phyloP scores from a whole-genome alignment of 2,113 vertebrate genomes.

The Caranx ignobilis region DNA sequence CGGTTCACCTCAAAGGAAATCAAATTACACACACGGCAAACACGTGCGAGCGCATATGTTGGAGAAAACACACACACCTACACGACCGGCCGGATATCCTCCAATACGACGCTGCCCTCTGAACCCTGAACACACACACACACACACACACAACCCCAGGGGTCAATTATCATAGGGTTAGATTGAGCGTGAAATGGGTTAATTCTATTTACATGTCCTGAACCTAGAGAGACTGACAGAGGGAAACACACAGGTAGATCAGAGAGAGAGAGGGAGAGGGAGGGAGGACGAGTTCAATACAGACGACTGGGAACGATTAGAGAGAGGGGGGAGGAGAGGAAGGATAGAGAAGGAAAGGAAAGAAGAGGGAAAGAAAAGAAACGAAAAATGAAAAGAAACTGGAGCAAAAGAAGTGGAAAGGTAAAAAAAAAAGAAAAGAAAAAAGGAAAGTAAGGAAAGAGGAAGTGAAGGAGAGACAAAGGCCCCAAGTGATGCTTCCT shows the following conservation, averaged over 20 bases:
- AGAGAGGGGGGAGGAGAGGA: slow-evolving; percentile 73
- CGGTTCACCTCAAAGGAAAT: slow-evolving; percentile 49
- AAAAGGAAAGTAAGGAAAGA: not conserved
- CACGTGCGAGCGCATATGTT: slow-evolving; percentile 57
- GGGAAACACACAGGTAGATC: slow-evolving; percentile 44
- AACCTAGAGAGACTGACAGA: slow-evolving; percentile 27
- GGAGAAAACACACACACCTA: slow-evolving; percentile 52
- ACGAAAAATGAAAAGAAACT: too few relatives aligned
- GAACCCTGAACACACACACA: slow-evolving; percentile 34
- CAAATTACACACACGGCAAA: slow-evolving; percentile 54
- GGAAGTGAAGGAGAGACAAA: not conserved
- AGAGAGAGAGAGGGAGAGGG: slow-evolving; percentile 70
- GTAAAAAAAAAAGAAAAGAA: not conserved
- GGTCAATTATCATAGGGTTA: slow-evolving; percentile 65
- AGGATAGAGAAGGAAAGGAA: not conserved
- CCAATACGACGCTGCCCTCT: slow-evolving; percentile 30
- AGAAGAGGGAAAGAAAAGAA: not conserved
- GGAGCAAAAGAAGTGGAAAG: not conserved
- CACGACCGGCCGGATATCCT: slow-evolving; percentile 65
- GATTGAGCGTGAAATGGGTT: slow-evolving; percentile 71
- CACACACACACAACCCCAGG: slow-evolving; percentile 35
- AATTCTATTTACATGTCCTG: slow-evolving; percentile 69
- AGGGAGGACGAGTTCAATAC: slow-evolving; percentile 59
- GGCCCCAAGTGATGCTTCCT: slow-evolving; percentile 5
- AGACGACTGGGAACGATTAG: slow-evolving; percentile 90